phyloP scores from a whole-genome alignment of 2,797 vertebrate genomes.

The Tokudaia muenninki region DNA sequence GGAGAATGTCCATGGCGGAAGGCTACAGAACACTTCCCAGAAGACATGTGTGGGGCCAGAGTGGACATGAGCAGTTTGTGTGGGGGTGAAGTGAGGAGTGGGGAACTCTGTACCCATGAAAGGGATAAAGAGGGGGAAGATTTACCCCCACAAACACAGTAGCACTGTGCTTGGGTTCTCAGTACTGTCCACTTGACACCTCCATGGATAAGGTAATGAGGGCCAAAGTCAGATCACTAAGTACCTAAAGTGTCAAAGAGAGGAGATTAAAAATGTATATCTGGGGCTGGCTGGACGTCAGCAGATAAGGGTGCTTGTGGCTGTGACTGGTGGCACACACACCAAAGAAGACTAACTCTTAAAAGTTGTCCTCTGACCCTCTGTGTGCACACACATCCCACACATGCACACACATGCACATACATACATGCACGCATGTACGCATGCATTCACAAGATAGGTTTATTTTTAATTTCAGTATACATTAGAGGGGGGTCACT shows the following conservation, averaged over 20 bases:
- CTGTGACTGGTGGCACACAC: not conserved
- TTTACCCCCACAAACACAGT: not conserved
- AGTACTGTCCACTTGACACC: not conserved
- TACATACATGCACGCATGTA: not conserved
- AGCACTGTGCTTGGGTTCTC: not conserved
- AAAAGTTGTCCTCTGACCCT: not conserved
- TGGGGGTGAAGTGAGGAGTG: too few relatives aligned
- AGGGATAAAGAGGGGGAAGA: not conserved
- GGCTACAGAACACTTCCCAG: not conserved
- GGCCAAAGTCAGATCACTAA: not conserved
- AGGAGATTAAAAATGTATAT: not conserved
- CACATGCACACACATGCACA: not conserved
- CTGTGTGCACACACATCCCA: not conserved
- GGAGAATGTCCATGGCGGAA: too few relatives aligned
- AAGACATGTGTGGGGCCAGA: not conserved
- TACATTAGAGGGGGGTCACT: not conserved
- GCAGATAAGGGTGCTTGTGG: not conserved
- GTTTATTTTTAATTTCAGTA: not conserved
- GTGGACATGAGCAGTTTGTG: not conserved
- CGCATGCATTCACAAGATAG: not conserved
- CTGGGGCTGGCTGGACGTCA: not conserved
- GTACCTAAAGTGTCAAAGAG: not conserved
- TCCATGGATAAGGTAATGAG: not conserved
- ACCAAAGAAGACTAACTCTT: not conserved
- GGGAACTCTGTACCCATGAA: fast-evolving